Percentiles rank a stretch among this genome's conserved stretches.
Evolutionary conservation across 2,888 invertebrate genomes (phyloP).

Genomic region (Hymenopus coronatus): DNA sequence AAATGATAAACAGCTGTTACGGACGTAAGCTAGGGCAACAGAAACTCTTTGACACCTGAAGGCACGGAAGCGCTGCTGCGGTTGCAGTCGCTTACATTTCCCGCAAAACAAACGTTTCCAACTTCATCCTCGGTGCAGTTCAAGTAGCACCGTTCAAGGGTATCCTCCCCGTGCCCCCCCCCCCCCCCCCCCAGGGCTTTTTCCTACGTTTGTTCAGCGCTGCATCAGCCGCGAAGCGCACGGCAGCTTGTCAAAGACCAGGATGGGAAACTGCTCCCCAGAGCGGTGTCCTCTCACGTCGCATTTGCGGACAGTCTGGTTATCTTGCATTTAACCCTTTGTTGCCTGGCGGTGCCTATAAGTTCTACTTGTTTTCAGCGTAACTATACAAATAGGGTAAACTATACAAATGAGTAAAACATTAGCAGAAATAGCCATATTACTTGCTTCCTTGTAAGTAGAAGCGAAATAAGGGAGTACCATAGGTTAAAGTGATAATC

Average conservation of each 20-base stretch:
- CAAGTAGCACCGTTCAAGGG: neutral
- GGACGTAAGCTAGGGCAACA: neutral
- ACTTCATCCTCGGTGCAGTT: neutral
- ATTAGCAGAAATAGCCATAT: no score
- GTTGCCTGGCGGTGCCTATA: no score
- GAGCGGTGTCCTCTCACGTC: neutral
- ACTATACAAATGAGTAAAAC: no score
- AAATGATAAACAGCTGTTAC: no score
- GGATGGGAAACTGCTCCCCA: neutral
- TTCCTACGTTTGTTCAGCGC: neutral
- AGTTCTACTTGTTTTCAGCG: no score
- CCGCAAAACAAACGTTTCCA: neutral
- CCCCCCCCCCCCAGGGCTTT: neutral
- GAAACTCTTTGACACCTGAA: neutral
- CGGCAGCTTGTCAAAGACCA: neutral
- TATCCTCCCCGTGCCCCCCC: neutral
- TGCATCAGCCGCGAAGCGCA: neutral
- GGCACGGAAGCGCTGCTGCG: neutral
- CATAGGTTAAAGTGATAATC: no score
- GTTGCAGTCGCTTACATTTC: neutral
- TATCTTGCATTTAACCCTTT: no score
- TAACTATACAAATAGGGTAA: no score
- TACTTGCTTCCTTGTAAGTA: no score
- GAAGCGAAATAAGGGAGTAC: no score
- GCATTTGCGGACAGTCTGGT: neutral